Evolutionary conservation across 2,888 invertebrate species (phyloP).

Genomic region (Acleris laterana): DNA sequence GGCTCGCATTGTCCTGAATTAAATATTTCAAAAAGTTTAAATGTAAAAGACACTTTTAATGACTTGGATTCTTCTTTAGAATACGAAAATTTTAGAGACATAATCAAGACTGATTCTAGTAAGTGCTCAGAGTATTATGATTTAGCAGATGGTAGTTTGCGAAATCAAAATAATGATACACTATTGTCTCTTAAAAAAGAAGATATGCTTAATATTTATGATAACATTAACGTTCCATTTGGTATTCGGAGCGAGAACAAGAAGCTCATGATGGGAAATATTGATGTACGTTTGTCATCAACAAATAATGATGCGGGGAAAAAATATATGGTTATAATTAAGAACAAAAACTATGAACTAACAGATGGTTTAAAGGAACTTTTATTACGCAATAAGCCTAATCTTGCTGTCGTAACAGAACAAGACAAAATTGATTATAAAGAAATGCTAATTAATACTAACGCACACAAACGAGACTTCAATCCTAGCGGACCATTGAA

Average conservation of each 20-base stretch:
- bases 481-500: constrained; percentile 6
- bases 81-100: too few relatives aligned
- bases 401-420: constrained; percentile 14
- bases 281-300: constrained; percentile 9
- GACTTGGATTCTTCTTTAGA: too few relatives aligned
- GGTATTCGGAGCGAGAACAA: too few relatives aligned
- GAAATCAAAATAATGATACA: too few relatives aligned
- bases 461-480: constrained; percentile 7
- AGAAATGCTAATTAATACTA: constrained; percentile 28
- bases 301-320: neutral
- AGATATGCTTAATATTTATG: too few relatives aligned
- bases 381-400: constrained; percentile 25
- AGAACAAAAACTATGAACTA: constrained; percentile 23
- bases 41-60: too few relatives aligned
- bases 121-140: too few relatives aligned
- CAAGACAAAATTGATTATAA: constrained; percentile 35
- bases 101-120: too few relatives aligned
- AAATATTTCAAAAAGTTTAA: neutral
- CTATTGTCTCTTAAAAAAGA: too few relatives aligned
- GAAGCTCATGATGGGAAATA: constrained; percentile 35
- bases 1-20: too few relatives aligned
- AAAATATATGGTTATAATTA: constrained; percentile 1
- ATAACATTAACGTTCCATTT: too few relatives aligned
- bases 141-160: too few relatives aligned
- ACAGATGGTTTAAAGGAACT: constrained; percentile 33